phyloP scores from a whole-genome alignment of 2,113 vertebrate genomes.

The Garra rufa region DNA sequence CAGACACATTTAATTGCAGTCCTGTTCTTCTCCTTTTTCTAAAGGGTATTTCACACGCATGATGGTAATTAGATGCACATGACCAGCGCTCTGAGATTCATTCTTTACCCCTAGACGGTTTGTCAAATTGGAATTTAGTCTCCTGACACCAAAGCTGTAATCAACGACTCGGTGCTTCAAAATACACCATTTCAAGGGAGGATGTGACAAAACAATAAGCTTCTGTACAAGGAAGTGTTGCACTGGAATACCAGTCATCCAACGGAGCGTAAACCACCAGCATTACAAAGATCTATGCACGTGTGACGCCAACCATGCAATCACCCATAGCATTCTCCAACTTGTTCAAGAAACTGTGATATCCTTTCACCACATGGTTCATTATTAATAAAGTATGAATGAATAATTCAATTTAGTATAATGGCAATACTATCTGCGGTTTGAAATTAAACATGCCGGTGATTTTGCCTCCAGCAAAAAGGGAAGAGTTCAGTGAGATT shows the following conservation, averaged over 20 bases:
- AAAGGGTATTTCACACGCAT: constrained; percentile 65
- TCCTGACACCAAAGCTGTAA: constrained; percentile 45
- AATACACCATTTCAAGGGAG: constrained; percentile 38
- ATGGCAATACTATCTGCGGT: constrained; percentile 20
- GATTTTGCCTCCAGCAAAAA: constrained; percentile 24
- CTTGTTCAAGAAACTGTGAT: background rate
- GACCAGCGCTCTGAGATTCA: constrained; percentile 64
- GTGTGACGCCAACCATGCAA: background rate
- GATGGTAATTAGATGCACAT: constrained; percentile 75
- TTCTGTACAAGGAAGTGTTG: constrained; percentile 34
- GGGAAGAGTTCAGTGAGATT: constrained; percentile 15
- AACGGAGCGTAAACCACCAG: constrained; percentile 15
- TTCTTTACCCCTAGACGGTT: constrained; percentile 41
- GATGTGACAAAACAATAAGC: constrained; percentile 44
- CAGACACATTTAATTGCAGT: constrained; percentile 75
- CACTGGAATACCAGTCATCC: background rate
- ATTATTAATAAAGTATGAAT: constrained; percentile 29
- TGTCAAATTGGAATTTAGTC: constrained; percentile 34
- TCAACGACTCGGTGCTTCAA: constrained; percentile 37
- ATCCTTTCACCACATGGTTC: background rate
- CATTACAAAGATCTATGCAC: background rate
- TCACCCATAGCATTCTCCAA: background rate
- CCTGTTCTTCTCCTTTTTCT: constrained; percentile 65
- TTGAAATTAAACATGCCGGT: constrained; percentile 24
- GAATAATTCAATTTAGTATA: constrained; percentile 26